Percentiles rank a stretch among this genome's conserved stretches.
phyloP scores from a whole-genome alignment of 1,140 invertebrate species.

The Heliconius nattereri region DNA sequence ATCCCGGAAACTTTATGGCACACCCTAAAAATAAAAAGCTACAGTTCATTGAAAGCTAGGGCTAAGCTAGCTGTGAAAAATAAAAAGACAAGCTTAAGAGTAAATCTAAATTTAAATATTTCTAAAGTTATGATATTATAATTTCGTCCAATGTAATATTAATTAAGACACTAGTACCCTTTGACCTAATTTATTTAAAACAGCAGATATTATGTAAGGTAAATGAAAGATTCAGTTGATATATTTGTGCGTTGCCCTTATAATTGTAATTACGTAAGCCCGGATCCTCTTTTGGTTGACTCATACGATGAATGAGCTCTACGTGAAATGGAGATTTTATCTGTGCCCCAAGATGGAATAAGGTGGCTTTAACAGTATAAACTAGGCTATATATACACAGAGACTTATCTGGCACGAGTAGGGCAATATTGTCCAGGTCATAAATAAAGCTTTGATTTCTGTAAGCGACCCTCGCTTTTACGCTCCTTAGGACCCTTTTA shows the following conservation, averaged over 20 bases:
- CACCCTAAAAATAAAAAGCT: not conserved
- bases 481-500: constrained; percentile 64
- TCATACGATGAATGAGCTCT: constrained; percentile 73
- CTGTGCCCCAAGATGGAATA: constrained; percentile 64
- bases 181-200: constrained; percentile 1
- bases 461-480: constrained; percentile 68
- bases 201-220: not conserved
- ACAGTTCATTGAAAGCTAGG: not conserved
- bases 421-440: constrained; percentile 65
- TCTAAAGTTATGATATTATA: not conserved
- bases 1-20: constrained; percentile 9
- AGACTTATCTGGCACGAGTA: constrained; percentile 70
- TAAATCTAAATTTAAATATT: not conserved
- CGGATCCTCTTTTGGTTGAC: constrained; percentile 53
- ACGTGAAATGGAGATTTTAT: constrained; percentile 78
- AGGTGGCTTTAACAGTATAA: constrained; percentile 69
- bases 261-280: constrained; percentile 66
- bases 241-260: constrained; percentile 51
- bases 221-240: constrained; percentile 47
- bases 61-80: not conserved
- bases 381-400: constrained; percentile 62
- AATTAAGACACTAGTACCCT: not conserved
- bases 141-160: not conserved
- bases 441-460: constrained; percentile 80
- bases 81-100: not conserved